Evolutionary conservation across 1,140 invertebrate genomes (phyloP), one percentile per base, ranked within the genome.

Genomic region (Notospermus geniculatus): DNA sequence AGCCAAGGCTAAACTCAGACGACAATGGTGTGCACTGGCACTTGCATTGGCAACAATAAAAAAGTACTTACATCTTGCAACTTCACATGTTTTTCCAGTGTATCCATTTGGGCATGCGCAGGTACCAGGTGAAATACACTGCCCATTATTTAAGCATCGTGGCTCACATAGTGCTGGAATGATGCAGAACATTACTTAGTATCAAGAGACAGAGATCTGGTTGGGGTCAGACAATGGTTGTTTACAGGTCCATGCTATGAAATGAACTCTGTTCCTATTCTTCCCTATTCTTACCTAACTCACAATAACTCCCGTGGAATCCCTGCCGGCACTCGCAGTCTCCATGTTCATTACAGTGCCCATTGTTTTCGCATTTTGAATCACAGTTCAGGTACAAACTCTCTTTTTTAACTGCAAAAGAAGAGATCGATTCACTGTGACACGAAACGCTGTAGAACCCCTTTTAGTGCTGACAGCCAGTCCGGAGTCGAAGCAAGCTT

Each of bases 121-220:
- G 11, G 70, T 67, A 57, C 73, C 66, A 13, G 71, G 73, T 7
- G 73, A 75, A 46, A 78, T 69, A 69, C 76, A 78, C 1, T 72
- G 75, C 36, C 76, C 76, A 50, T 76, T 76, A 58, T 78, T 78
- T 56, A 75, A 65, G 63, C 76, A 78, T 36, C 66, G 65, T 13
- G 73, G 72, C 59, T 68, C 65, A 62, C 76, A 78, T 63, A 75
- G 57, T 9, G 72, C 76, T 78, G 65, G 32, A 36, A 7, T n/a
- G n/a, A n/a, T n/a, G n/a, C n/a, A n/a, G n/a, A n/a, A n/a, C n/a
- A n/a, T n/a, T n/a, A n/a, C n/a, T n/a, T n/a, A n/a, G n/a, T n/a
- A n/a, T n/a, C n/a, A n/a, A n/a, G n/a, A n/a, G n/a, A n/a, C n/a
- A n/a, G n/a, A n/a, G n/a, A n/a, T n/a, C n/a, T n/a, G n/a, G n/a